Evolutionary conservation across 1,140 invertebrate species (phyloP).

Genomic region (Uloborus diversus): DNA sequence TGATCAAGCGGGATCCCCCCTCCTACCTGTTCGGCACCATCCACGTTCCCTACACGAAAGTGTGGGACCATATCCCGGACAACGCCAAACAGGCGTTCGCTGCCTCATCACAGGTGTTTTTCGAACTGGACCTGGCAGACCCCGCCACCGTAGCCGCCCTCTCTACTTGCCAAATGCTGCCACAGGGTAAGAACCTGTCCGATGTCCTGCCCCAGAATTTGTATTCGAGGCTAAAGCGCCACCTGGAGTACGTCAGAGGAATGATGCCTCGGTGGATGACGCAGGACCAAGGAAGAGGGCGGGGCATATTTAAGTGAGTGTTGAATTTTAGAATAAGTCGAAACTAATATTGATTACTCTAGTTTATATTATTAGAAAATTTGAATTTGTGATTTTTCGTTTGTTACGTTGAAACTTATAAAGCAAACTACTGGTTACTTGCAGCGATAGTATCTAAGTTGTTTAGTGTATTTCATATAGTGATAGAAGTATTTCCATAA

Average conservation of each 20-base stretch:
- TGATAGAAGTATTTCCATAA: too few relatives aligned
- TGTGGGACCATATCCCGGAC: conserved; percentile 70
- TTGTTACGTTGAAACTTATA: too few relatives aligned
- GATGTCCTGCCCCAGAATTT: conserved; percentile 68
- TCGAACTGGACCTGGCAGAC: conserved; percentile 71
- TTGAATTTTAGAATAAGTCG: too few relatives aligned
- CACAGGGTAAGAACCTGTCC: conserved; percentile 65
- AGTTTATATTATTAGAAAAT: too few relatives aligned
- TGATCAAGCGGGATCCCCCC: conserved; percentile 65
- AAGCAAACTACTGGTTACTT: too few relatives aligned
- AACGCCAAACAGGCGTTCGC: conserved; percentile 70
- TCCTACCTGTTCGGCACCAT: conserved; percentile 73
- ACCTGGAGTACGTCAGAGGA: conserved; percentile 68
- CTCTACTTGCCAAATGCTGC: conserved; percentile 69
- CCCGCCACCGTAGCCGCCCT: conserved; percentile 67
- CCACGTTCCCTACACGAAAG: conserved; percentile 71
- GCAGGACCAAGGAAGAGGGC: conserved; percentile 66
- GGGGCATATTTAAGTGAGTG: too few relatives aligned
- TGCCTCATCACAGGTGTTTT: conserved; percentile 68
- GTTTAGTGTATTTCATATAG: too few relatives aligned
- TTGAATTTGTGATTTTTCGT: too few relatives aligned
- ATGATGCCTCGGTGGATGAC: conserved; percentile 70
- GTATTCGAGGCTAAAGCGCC: conserved; percentile 67
- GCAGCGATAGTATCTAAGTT: too few relatives aligned
- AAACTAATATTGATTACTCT: too few relatives aligned